A percentile compares a stretch with the other conserved stretches of the same genome.
phyloP scores from a whole-genome alignment of 2,888 invertebrate species.

The Tridacna crocea region DNA sequence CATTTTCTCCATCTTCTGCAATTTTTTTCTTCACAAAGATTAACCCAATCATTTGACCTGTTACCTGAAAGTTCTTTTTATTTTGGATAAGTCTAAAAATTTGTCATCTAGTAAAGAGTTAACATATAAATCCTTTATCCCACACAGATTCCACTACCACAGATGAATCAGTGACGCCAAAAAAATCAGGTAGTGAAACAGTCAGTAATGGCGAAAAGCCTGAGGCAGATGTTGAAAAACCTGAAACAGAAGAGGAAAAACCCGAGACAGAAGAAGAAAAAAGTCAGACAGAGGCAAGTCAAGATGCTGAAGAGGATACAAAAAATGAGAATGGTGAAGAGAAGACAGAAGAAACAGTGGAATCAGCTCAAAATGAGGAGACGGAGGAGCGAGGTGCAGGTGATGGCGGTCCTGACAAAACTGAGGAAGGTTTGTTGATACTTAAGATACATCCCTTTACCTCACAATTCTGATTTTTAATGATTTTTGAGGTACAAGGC shows the following conservation, averaged over 20 bases:
- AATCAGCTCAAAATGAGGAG: background rate
- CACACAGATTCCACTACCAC: slow-evolving; percentile 36
- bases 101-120: too few relatives aligned
- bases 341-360: background rate
- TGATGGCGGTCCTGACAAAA: slow-evolving; percentile 17
- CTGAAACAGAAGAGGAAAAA: slow-evolving; percentile 19
- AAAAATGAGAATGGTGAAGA: background rate
- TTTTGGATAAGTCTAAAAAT: too few relatives aligned
- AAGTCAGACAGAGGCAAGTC: slow-evolving; percentile 24
- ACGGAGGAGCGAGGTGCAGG: slow-evolving; percentile 12
- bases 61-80: too few relatives aligned
- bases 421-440: slow-evolving; percentile 5
- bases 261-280: slow-evolving; percentile 29
- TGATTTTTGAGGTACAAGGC: too few relatives aligned
- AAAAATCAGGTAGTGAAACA: slow-evolving; percentile 44
- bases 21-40: too few relatives aligned
- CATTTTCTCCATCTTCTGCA: too few relatives aligned
- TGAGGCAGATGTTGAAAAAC: slow-evolving; percentile 22
- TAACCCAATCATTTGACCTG: too few relatives aligned
- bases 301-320: slow-evolving; percentile 7
- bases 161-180: slow-evolving; percentile 40
- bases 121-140: too few relatives aligned
- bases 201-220: slow-evolving; percentile 13
- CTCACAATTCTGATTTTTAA: too few relatives aligned
- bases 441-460: too few relatives aligned